Evolutionary conservation across 2,113 vertebrate genomes (phyloP).

Genomic region (Ginglymostoma cirratum): DNA sequence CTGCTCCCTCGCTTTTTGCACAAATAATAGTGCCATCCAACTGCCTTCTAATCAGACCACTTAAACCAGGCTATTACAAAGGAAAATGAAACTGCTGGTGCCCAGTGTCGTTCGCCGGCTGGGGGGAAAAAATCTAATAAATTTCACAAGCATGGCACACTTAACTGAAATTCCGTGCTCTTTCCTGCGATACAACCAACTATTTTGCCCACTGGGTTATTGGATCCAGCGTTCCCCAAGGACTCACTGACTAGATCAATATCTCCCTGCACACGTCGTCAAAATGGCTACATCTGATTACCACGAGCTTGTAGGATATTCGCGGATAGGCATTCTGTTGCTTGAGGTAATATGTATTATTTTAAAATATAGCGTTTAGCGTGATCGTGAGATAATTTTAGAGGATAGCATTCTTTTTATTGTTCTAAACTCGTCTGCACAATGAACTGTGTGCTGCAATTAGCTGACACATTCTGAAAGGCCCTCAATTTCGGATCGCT

Average conservation of each 20-base stretch:
- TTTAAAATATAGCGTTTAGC: neutral
- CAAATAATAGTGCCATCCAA: constrained; percentile 46
- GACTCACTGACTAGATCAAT: constrained; percentile 26
- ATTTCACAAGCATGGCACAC: constrained; percentile 54
- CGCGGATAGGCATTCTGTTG: neutral
- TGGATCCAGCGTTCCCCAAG: constrained; percentile 6
- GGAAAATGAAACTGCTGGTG: constrained; percentile 44
- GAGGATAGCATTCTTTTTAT: neutral
- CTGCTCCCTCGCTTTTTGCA: constrained; percentile 45
- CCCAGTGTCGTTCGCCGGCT: constrained; percentile 45
- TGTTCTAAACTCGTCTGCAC: neutral
- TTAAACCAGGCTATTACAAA: constrained; percentile 51
- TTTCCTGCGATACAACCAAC: constrained; percentile 51
- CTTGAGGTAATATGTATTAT: constrained; percentile 1
- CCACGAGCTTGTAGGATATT: neutral
- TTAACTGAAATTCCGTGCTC: constrained; percentile 59
- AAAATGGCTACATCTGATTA: constrained; percentile 19
- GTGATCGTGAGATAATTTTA: neutral
- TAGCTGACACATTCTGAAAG: neutral
- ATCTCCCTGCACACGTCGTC: constrained; percentile 18
- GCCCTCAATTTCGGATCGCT: neutral
- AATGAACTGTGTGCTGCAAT: neutral
- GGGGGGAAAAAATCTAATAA: constrained; percentile 45
- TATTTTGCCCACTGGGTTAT: constrained; percentile 33
- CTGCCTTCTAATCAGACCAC: constrained; percentile 50